Evolutionary conservation across 1,140 invertebrate genomes (phyloP).

Genomic region (Pemphigus obesinymphae): DNA sequence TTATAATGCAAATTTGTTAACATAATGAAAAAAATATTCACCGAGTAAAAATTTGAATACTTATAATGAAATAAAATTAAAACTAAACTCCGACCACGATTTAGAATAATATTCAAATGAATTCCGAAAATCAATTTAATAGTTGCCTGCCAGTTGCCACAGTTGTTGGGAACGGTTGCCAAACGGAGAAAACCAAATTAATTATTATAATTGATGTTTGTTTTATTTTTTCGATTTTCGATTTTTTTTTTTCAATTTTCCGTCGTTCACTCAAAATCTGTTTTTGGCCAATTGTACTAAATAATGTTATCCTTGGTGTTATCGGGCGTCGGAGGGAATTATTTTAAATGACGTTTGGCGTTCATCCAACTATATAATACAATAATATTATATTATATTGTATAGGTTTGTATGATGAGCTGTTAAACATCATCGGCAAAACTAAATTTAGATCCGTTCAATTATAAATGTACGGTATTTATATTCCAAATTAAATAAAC

Average conservation of each 20-base stretch:
- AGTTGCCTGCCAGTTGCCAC: no score
- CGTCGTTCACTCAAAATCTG: not conserved
- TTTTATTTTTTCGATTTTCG: no score
- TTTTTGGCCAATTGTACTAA: not conserved
- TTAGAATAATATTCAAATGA: no score
- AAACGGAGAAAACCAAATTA: not conserved
- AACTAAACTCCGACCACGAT: no score
- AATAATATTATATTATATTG: no score
- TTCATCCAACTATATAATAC: not conserved
- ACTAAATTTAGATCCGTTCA: slow-evolving; percentile 9
- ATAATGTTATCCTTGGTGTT: not conserved
- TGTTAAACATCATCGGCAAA: slow-evolving; percentile 2
- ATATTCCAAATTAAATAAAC: not conserved
- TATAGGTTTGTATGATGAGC: not conserved
- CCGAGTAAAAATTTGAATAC: no score
- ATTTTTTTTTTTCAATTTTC: not conserved
- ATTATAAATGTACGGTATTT: not conserved
- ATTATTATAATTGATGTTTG: no score
- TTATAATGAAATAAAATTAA: no score
- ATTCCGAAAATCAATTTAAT: not conserved
- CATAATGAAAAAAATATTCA: no score
- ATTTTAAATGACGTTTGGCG: not conserved
- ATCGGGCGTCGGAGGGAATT: not conserved
- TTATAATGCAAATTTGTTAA: no score
- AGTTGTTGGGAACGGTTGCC: not conserved